Base-by-base conservation (phyloP, 2,113 vertebrate species). In the Takifugu flavidus region DNA sequence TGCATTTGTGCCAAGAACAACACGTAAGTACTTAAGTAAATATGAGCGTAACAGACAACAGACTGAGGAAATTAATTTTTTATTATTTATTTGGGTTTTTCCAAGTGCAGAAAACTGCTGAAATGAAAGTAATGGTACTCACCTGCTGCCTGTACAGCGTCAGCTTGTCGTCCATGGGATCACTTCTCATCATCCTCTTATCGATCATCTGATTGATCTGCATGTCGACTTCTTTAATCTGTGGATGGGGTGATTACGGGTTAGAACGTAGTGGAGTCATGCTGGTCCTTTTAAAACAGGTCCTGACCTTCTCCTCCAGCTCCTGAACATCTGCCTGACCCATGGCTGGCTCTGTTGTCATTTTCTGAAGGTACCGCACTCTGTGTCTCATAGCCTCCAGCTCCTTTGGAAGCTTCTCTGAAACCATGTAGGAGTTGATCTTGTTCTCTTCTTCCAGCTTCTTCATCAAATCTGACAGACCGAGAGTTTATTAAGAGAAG, bases 81-180 rank as follows among this genome's bases (percentile, higher is more conserved):
- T 39, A 2, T 11, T 39, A 2, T 39, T 6, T 20, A 20, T 20
- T 20, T 20, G 20, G 20, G 20, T 20, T 20, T 20, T 20, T 20
- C 20, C 20, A 20, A 20, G 20, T 20, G 20, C 20, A 20, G 20
- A 20, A 20, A 20, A 20, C 20, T 20, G 20, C 20, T 20, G 20
- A 20, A 20, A 20, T 20, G 20, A 20, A 62, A 4, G 45, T 13
- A 50, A 7, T 20, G 61, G 31, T 79, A 15, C 31, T 51, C 77
- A 98, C 97, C 96, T 99, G 97, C 55, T 99, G 97, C 49, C 93
- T 91, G 72, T 94, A 98, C 2, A 98, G 90, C n/a, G 93, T 93
- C 62, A 98, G 89, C 78, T 95, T 96, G 75, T 94, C 94, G 56
- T 98, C 95, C 62, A 92, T 78, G 29, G 96, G 95, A 72, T 98